These are phyloP conservation scores for Glareola pratincola DNA, from an alignment of 2,113 vertebrate genomes.

Conservation along the genomic window DNA sequence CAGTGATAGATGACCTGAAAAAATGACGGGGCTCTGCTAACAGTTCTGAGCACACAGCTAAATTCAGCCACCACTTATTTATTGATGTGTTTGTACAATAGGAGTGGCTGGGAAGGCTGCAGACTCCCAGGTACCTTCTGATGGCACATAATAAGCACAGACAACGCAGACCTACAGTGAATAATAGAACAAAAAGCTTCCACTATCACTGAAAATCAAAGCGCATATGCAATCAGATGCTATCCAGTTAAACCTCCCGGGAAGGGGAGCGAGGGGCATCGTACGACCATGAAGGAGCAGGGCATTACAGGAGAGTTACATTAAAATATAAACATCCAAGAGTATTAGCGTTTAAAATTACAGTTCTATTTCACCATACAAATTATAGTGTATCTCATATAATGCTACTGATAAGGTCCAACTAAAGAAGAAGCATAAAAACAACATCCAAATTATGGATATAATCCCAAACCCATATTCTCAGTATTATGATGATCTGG, in stretches of 20 bases:
- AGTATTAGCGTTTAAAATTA: background rate
- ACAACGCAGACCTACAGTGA: slow-evolving; percentile 50
- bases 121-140: slow-evolving; percentile 44
- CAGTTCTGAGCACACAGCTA: background rate
- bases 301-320: background rate
- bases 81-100: slow-evolving; percentile 63
- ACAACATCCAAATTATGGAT: background rate
- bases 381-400: rapidly evolving
- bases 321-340: background rate
- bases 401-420: rapidly evolving
- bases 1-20: slow-evolving; percentile 42
- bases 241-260: slow-evolving; percentile 1
- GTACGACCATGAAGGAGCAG: background rate
- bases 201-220: slow-evolving; percentile 53
- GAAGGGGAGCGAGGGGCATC: background rate
- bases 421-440: background rate
- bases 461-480: background rate
- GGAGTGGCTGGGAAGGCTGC: slow-evolving; percentile 47
- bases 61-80: slow-evolving; percentile 52
- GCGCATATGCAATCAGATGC: background rate
- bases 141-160: slow-evolving; percentile 59
- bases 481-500: background rate
- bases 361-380: background rate
- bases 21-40: slow-evolving; percentile 11
- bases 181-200: slow-evolving; percentile 75